Evolutionary conservation across 1,140 invertebrate species (phyloP).

Genomic region (Ceratosolen solmsi): DNA sequence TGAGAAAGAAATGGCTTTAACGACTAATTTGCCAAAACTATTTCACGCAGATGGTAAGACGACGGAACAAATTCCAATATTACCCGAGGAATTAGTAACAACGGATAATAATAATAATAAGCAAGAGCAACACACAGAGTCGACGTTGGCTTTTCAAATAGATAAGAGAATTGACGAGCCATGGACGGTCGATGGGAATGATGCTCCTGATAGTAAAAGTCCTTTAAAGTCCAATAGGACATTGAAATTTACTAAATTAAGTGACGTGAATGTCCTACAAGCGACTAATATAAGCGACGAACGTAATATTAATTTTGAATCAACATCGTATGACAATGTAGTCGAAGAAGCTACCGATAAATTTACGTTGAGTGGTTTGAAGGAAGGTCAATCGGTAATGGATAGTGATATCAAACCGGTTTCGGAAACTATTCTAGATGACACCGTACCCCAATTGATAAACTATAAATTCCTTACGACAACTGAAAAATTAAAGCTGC

Average conservation of each 20-base stretch:
- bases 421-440: constrained; percentile 65
- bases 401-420: constrained; percentile 66
- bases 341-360: constrained; percentile 32
- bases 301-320: background rate
- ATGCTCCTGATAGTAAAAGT: background rate
- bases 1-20: constrained; percentile 57
- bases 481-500: constrained; percentile 49
- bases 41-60: constrained; percentile 62
- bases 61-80: constrained; percentile 67
- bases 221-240: background rate
- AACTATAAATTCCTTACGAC: constrained; percentile 58
- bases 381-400: background rate
- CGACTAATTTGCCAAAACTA: constrained; percentile 55
- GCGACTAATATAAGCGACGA: constrained; percentile 16
- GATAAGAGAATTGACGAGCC: constrained; percentile 28
- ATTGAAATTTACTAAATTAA: background rate
- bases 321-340: background rate
- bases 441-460: constrained; percentile 60
- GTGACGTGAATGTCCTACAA: constrained; percentile 38
- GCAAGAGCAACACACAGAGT: constrained; percentile 40
- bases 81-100: constrained; percentile 68
- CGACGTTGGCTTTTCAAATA: constrained; percentile 28
- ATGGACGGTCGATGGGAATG: background rate
- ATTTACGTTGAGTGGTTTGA: background rate
- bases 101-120: constrained; percentile 56